Percentiles rank a stretch among this genome's conserved stretches.
phyloP scores from a whole-genome alignment of 1,140 invertebrate genomes.

The Aphaenogaster floridana region DNA sequence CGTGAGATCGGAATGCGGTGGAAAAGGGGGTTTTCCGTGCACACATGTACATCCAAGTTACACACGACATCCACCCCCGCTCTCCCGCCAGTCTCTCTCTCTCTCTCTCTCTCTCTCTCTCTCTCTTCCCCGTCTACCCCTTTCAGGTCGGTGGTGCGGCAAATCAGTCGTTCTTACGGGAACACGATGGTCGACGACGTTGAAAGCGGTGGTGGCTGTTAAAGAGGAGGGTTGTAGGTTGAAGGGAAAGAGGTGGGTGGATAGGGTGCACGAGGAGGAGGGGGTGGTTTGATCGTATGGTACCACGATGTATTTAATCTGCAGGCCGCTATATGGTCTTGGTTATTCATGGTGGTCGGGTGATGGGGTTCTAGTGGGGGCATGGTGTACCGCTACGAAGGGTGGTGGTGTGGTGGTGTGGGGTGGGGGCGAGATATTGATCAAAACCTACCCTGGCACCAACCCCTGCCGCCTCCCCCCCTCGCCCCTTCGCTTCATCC shows the following conservation, averaged over 20 bases:
- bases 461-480: constrained; percentile 75
- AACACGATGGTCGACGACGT: constrained; percentile 76
- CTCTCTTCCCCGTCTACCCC: constrained; percentile 65
- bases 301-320: constrained; percentile 84
- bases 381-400: constrained; percentile 83
- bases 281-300: constrained; percentile 78
- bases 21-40: constrained; percentile 72
- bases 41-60: constrained; percentile 46
- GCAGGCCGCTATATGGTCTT: constrained; percentile 83
- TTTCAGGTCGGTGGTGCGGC: constrained; percentile 74
- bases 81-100: not conserved
- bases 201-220: constrained; percentile 76
- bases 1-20: constrained; percentile 76
- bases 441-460: constrained; percentile 87
- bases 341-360: constrained; percentile 86
- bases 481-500: constrained; percentile 64
- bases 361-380: constrained; percentile 81
- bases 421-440: constrained; percentile 86
- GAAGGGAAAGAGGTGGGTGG: constrained; percentile 37
- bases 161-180: constrained; percentile 78
- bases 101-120: constrained; percentile 12
- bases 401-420: constrained; percentile 78
- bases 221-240: constrained; percentile 72
- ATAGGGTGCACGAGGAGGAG: constrained; percentile 56
- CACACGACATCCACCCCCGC: constrained; percentile 26